A percentile compares a stretch with the other conserved stretches of the same genome.
These are phyloP conservation scores for Druon quercuslanigerum DNA, from an alignment of 1,140 invertebrate species.

Conservation along the genomic window DNA sequence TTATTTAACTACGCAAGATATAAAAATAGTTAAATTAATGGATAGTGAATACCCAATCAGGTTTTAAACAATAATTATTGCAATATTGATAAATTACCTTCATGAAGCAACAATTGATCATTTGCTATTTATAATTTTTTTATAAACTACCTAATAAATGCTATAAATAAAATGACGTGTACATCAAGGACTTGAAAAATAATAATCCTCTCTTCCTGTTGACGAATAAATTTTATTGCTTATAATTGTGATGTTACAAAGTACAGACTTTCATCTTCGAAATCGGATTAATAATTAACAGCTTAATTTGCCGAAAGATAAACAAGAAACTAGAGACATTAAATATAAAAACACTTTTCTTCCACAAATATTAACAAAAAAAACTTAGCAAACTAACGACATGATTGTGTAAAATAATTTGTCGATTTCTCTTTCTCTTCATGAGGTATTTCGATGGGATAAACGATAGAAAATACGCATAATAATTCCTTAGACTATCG, in stretches of 20 bases:
- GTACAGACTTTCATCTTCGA: background rate
- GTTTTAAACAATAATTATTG: too few species aligned
- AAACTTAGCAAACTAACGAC: slow-evolving; percentile 36
- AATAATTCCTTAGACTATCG: slow-evolving; percentile 30
- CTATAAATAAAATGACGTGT: too few species aligned
- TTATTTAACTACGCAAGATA: too few species aligned
- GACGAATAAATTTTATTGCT: slow-evolving; percentile 51
- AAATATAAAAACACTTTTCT: background rate
- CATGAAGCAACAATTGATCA: too few species aligned
- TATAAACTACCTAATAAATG: too few species aligned
- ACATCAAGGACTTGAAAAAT: background rate
- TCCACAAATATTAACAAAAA: slow-evolving; percentile 20
- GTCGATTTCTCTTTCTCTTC: slow-evolving; percentile 33
- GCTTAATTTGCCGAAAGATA: background rate
- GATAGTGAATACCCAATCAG: too few species aligned
- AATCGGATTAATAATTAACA: background rate
- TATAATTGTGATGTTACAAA: slow-evolving; percentile 43
- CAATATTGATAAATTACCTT: too few species aligned
- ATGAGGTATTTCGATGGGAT: background rate
- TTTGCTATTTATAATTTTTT: too few species aligned
- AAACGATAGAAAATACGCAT: slow-evolving; percentile 30
- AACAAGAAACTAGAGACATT: background rate
- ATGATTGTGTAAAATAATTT: slow-evolving; percentile 23
- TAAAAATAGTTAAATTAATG: too few species aligned
- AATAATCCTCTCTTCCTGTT: background rate